Evolutionary conservation across 2,888 invertebrate genomes (phyloP), one percentile per base, ranked within the genome.

Genomic region (Thereva nobilitata): DNA sequence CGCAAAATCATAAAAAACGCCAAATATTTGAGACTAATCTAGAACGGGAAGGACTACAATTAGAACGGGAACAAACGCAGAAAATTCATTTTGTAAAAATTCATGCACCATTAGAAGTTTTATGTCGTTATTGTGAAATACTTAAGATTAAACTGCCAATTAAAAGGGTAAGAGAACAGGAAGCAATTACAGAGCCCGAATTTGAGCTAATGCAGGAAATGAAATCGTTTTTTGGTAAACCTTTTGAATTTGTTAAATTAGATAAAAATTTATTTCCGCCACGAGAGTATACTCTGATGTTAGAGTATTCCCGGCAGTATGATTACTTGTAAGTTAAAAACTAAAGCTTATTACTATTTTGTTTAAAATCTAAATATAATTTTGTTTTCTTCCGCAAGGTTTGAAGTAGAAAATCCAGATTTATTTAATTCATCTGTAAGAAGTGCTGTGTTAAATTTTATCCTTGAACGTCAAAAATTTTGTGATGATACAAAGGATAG

Each of bases 131-230:
- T 77, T 87, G 89, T 42, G 92, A 92, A 79, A 86, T 91, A 70
- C 83, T 92, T 73, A 90, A 91, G 78, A 83, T 92, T 42, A 85
- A 89, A 76, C 84, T 92, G 85, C 91, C 91, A 50, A 88, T 92
- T 78, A 90, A 87, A 80, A 83, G 85, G 82, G 78, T 83, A 57
- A 77, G 79, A 9, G 83, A 79, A 2, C 78, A 82, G 72, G 77
- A 81, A 64, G 76, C 77, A 57, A 74, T 82, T 44, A 73, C 76
- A 45, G 78, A 75, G 35, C 76, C 77, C 40, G 77, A 77, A 68
- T 78, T 77, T 55, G 75, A 79, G 64, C 75, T 85, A 52, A 80
- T 83, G 49, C 77, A 82, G 41, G 80, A 80, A 70, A 79, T 84
- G 3, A 81, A 80, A 70, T 80, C 83, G 9, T 78, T 81, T 72